A percentile compares a stretch with the other conserved stretches of the same genome.
Conservation (phyloP, 2,113 vertebrate species). For the Tapirus terrestris region DNA sequence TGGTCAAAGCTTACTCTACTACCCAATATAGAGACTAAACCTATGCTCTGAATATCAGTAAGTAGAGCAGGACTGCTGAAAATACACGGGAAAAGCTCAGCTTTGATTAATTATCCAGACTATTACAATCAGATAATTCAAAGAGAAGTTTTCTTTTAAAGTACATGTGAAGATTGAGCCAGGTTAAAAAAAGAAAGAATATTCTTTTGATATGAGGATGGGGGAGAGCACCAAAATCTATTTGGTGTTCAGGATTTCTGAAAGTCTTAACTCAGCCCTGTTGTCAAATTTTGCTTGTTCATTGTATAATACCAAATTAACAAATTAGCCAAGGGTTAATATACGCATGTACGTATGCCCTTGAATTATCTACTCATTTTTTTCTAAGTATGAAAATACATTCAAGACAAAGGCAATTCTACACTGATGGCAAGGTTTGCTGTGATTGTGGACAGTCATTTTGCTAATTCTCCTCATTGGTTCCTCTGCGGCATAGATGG, state of each 20-base stretch:
- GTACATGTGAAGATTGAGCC: background rate
- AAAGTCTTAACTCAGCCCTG: background rate
- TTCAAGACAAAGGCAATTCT: background rate
- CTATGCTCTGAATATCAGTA: background rate
- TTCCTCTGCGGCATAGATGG: background rate
- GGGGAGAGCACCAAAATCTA: too few relatives aligned
- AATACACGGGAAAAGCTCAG: background rate
- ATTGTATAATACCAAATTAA: background rate
- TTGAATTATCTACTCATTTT: background rate
- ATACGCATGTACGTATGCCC: background rate
- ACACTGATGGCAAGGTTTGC: background rate
- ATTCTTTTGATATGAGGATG: background rate
- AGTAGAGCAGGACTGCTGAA: background rate
- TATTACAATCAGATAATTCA: background rate
- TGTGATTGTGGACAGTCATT: background rate
- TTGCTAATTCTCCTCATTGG: background rate
- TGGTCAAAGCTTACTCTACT: background rate
- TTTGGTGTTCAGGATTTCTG: background rate
- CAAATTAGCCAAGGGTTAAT: background rate
- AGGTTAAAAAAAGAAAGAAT: background rate
- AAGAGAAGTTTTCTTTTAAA: background rate
- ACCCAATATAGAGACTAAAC: background rate
- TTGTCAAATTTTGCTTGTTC: background rate
- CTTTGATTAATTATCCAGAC: background rate
- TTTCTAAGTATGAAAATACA: background rate